Percentiles rank a stretch among this genome's conserved stretches.
Conservation (phyloP, 2,113 vertebrate genomes). For the Oreotrochilus melanogaster region DNA sequence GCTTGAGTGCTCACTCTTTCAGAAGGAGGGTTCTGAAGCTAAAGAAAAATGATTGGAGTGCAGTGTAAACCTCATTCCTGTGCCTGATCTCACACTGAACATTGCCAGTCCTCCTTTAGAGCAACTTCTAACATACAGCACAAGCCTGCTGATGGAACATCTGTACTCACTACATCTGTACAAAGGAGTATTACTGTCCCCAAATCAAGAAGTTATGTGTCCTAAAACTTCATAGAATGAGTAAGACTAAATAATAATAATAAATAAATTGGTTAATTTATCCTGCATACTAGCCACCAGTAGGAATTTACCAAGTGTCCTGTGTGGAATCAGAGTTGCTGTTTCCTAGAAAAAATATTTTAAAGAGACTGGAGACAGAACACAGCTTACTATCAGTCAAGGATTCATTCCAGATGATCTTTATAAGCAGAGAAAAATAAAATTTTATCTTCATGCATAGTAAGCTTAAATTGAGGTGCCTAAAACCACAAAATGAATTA, state of each 20-base stretch:
- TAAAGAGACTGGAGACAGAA: neutral
- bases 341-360: neutral
- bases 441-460: constrained; percentile 40
- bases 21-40: neutral
- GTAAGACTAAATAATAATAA: neutral
- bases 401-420: neutral
- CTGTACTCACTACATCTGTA: neutral
- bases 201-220: neutral
- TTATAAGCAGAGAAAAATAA: constrained; percentile 27
- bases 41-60: neutral
- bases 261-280: neutral
- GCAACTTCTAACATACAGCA: neutral
- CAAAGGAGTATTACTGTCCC: neutral
- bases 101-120: neutral
- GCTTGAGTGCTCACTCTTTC: neutral
- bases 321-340: neutral
- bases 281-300: neutral
- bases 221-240: neutral
- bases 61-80: neutral
- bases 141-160: neutral
- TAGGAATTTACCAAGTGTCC: neutral
- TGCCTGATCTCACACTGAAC: neutral
- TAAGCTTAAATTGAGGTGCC: constrained; percentile 4
- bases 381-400: neutral
- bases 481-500: constrained; percentile 47